Evolutionary conservation across 2,797 vertebrate species (phyloP), one percentile per base, ranked within the genome.

Genomic region (Fringilla coelebs): DNA sequence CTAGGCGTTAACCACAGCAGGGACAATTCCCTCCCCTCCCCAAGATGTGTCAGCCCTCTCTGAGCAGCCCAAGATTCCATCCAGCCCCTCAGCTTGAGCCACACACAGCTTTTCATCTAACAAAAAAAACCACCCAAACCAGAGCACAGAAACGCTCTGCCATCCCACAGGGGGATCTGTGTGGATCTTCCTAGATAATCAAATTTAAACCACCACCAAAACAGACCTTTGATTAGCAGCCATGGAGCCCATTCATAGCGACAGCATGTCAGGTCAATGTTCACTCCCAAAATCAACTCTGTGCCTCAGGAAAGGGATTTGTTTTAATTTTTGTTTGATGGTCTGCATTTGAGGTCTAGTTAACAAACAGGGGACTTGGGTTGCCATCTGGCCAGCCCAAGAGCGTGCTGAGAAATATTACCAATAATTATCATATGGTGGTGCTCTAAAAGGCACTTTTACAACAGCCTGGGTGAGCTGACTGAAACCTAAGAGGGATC

Each of bases 191-290:
- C 82, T 81, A 80, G 71, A 89, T 61, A 90, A 96, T 86, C 61
- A 90, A 74, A 81, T 84, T 67, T 85, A 87, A 95, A 89, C 10
- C 85, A 88, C 54, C 76, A 93, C 88, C 57, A 78, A 95, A 88
- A 49, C 36, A 86, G 52, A 79, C 74, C 81, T 96, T 96, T 96
- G 89, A 93, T 92, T 88, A 96, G 77, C 2, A 26, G 75, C 58
- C 54, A 8, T 19, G 34, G 67, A 82, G 72, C 19, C 91, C 95
- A 90, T 89, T 94, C 92, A 84, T 3, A 84, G 84, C 34, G 77
- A 96, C 93, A 94, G 90, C 90, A 73, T 78, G 94, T 96, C 97
- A 97, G 93, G 93, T 96, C 93, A 94, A 97, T 94, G 83, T 95
- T 96, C 95, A 97, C 87, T 97, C 91, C 93, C 91, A 94, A 94